Evolutionary conservation across 2,113 vertebrate species (phyloP).

Genomic region (Rhegmatorhina hoffmannsi): DNA sequence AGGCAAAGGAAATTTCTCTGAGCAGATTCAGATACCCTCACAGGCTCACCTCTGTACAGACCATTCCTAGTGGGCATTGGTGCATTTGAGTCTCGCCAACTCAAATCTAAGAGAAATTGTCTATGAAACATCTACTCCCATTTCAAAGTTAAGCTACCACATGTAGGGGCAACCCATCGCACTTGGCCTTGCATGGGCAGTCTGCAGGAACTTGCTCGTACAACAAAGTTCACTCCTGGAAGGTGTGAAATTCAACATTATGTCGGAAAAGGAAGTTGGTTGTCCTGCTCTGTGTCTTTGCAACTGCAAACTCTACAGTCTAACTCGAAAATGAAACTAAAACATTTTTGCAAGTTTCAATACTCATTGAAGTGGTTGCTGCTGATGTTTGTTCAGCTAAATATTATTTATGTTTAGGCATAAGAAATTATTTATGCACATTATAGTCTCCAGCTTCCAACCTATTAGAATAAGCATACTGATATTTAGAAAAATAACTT

Average conservation of each 20-base stretch:
- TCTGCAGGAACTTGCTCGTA: neutral
- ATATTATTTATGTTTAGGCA: neutral
- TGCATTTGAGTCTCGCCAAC: neutral
- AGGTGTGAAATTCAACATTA: neutral
- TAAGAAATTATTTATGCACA: neutral
- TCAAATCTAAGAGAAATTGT: neutral
- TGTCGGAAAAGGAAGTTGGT: neutral
- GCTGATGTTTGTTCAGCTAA: neutral
- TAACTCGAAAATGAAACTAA: neutral
- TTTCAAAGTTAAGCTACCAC: neutral
- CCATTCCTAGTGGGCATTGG: accelerated
- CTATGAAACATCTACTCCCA: neutral
- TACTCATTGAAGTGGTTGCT: neutral
- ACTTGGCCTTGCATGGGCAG: neutral
- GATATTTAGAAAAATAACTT: neutral
- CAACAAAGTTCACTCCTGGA: neutral
- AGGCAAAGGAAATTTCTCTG: neutral
- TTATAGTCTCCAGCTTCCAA: neutral
- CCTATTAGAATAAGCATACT: neutral
- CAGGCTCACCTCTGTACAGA: neutral
- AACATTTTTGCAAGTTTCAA: neutral
- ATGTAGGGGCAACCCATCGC: neutral
- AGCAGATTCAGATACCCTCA: neutral
- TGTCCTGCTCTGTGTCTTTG: neutral
- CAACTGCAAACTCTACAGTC: neutral